Conservation (phyloP, 2,797 vertebrate species). For the Telmatherina bonti region DNA sequence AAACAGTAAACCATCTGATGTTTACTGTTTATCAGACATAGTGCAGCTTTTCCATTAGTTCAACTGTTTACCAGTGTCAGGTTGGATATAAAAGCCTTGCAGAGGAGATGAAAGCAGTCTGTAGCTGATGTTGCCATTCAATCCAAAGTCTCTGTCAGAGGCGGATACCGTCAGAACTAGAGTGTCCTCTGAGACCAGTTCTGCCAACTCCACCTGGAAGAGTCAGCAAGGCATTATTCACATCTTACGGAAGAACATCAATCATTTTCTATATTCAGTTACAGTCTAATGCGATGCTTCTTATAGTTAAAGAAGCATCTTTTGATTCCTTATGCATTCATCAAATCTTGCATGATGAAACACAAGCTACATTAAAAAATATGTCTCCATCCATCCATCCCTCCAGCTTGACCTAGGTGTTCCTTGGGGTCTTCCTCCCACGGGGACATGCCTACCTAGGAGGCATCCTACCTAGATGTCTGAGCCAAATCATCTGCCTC, state of each 20-base stretch:
- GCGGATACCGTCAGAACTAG: conserved; percentile 85
- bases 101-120: conserved; percentile 85
- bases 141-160: conserved; percentile 84
- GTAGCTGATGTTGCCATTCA: conserved; percentile 86
- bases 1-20: neutral
- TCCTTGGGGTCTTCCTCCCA: too few species aligned
- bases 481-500: too few species aligned
- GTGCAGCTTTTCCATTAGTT: conserved; percentile 21
- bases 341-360: neutral
- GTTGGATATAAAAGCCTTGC: conserved; percentile 86
- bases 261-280: neutral
- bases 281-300: neutral
- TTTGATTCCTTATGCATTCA: neutral
- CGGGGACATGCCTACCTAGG: too few species aligned
- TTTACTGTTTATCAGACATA: neutral
- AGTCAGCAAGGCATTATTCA: conserved; percentile 27
- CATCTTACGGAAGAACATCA: neutral
- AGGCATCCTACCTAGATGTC: too few species aligned
- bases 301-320: neutral
- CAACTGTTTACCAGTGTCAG: conserved; percentile 84
- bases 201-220: conserved; percentile 86
- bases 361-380: neutral
- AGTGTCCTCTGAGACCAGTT: conserved; percentile 74
- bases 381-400: too few species aligned
- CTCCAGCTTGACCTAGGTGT: too few species aligned